Evolutionary conservation across 2,797 vertebrate species (phyloP).

Genomic region (Diplodus puntazzo): DNA sequence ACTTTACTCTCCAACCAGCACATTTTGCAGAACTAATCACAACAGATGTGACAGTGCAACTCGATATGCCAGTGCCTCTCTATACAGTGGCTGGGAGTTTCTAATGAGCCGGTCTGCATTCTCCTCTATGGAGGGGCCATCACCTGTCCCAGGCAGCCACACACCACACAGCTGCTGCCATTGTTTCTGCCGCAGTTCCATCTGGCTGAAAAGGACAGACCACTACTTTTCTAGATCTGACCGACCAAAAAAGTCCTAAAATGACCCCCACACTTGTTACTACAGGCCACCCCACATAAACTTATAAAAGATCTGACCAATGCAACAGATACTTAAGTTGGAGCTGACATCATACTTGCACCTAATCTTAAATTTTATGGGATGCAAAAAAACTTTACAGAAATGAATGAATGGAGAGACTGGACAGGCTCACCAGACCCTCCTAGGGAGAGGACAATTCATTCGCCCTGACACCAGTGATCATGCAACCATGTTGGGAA

Average conservation of each 20-base stretch:
- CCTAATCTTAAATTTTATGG: conserved; percentile 12
- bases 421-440: conserved; percentile 58
- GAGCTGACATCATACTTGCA: conserved; percentile 16
- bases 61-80: conserved; percentile 73
- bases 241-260: conserved; percentile 58
- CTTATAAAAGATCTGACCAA: conserved; percentile 13
- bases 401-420: conserved; percentile 30
- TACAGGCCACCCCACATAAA: conserved; percentile 5
- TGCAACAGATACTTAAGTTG: conserved; percentile 11
- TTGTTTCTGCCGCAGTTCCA: conserved; percentile 79
- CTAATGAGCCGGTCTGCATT: conserved; percentile 79
- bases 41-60: conserved; percentile 84
- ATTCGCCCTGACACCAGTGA: conserved; percentile 71
- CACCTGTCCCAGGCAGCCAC: conserved; percentile 84
- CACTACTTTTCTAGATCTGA: conserved; percentile 58
- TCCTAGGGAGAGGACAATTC: conserved; percentile 48
- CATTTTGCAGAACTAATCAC: conserved; percentile 79
- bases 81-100: conserved; percentile 67
- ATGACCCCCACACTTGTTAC: conserved; percentile 40
- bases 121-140: conserved; percentile 75
- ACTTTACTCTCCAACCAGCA: conserved; percentile 61
- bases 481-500: conserved; percentile 75
- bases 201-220: conserved; percentile 76
- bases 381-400: conserved; percentile 23
- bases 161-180: conserved; percentile 84